Conservation (phyloP, 2,888 invertebrate species). For the Meloe dianella region DNA sequence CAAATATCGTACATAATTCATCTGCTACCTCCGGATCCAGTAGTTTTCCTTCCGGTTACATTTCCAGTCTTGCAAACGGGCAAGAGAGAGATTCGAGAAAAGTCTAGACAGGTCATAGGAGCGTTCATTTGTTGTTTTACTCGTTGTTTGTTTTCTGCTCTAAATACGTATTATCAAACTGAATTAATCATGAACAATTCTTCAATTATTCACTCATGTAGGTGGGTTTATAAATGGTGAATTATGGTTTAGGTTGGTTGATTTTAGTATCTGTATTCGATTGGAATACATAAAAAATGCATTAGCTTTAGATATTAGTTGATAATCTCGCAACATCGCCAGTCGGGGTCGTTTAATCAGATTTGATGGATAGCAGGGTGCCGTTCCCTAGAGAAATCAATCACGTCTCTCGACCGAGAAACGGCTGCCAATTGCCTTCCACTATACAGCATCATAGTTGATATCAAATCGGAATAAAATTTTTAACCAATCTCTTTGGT, state of each 20-base stretch:
- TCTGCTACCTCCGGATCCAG: slow-evolving; percentile 56
- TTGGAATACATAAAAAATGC: slow-evolving; percentile 53
- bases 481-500: slow-evolving; percentile 35
- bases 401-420: slow-evolving; percentile 55
- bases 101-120: slow-evolving; percentile 45
- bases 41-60: slow-evolving; percentile 60
- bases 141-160: slow-evolving; percentile 31
- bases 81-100: slow-evolving; percentile 14
- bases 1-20: slow-evolving; percentile 60
- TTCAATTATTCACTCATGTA: slow-evolving; percentile 20
- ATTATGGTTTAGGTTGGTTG: not conserved
- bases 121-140: slow-evolving; percentile 33
- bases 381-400: slow-evolving; percentile 57
- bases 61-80: slow-evolving; percentile 50
- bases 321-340: slow-evolving; percentile 53
- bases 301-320: slow-evolving; percentile 54
- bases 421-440: slow-evolving; percentile 52
- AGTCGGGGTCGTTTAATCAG: slow-evolving; percentile 55
- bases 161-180: slow-evolving; percentile 40
- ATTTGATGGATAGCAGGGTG: slow-evolving; percentile 56
- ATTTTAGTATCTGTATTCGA: not conserved
- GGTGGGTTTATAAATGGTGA: slow-evolving; percentile 15
- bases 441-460: slow-evolving; percentile 21
- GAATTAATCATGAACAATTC: slow-evolving; percentile 37
- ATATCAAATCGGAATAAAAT: slow-evolving; percentile 44